Conservation (phyloP, 2,797 vertebrate species). For the Micromesistius poutassou region DNA sequence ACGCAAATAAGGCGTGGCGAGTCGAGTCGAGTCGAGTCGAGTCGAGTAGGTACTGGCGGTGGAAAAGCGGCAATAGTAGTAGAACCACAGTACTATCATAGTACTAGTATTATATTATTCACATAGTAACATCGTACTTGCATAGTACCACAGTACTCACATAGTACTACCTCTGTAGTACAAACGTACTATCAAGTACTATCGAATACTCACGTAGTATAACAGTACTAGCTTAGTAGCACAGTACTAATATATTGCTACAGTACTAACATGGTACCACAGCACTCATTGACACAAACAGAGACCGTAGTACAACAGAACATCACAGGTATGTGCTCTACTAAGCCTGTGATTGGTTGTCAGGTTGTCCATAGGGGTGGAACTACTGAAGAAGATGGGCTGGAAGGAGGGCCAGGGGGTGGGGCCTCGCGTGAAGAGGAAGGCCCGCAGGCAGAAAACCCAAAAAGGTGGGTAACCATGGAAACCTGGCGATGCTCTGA, state of each 20-base stretch:
- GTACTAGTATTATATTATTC: too few species aligned
- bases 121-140: too few species aligned
- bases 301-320: background rate
- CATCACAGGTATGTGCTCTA: background rate
- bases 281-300: background rate
- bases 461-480: slow-evolving; percentile 59
- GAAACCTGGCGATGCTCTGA: background rate
- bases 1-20: too few species aligned
- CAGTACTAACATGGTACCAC: background rate
- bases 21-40: too few species aligned
- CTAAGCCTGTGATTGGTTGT: slow-evolving; percentile 11
- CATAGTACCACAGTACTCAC: too few species aligned
- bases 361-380: slow-evolving; percentile 87
- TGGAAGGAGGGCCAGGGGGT: slow-evolving; percentile 96
- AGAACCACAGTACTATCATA: too few species aligned
- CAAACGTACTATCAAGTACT: background rate
- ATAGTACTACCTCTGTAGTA: background rate
- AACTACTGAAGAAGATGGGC: slow-evolving; percentile 89
- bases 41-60: too few species aligned
- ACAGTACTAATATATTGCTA: too few species aligned
- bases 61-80: too few species aligned
- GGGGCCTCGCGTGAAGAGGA: slow-evolving; percentile 90
- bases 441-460: slow-evolving; percentile 67
- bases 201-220: too few species aligned
- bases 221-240: too few species aligned